phyloP scores from a whole-genome alignment of 2,797 vertebrate species.

The Ctenosaura bakeri region DNA sequence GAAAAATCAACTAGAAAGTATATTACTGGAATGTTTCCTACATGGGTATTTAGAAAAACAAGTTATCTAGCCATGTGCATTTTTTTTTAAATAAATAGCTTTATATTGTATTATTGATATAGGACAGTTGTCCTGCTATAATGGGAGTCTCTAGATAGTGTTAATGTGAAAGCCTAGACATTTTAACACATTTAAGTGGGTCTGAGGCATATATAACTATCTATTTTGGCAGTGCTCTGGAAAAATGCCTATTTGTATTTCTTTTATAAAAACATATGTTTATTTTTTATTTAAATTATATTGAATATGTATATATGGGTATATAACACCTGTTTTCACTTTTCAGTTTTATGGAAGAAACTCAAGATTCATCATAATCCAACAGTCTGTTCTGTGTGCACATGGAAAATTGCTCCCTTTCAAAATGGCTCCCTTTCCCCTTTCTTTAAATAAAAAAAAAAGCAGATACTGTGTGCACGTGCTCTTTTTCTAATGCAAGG shows the following conservation, averaged over 20 bases:
- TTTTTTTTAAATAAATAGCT: conserved; percentile 72
- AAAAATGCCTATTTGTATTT: conserved; percentile 84
- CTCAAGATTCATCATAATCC: conserved; percentile 46
- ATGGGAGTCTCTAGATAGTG: conserved; percentile 65
- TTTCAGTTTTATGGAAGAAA: conserved; percentile 76
- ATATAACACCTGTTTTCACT: conserved; percentile 81
- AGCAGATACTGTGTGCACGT: conserved; percentile 3
- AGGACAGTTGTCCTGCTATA: conserved; percentile 78
- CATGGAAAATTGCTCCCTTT: not conserved
- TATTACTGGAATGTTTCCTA: conserved; percentile 75
- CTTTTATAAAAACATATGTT: conserved; percentile 85
- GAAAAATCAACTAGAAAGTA: conserved; percentile 71
- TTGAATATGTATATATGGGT: conserved; percentile 79
- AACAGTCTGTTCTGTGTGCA: conserved; percentile 14
- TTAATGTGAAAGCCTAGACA: conserved; percentile 34
- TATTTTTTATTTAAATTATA: conserved; percentile 86
- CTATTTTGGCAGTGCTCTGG: conserved; percentile 82
- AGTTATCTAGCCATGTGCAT: conserved; percentile 27
- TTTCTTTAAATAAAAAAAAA: conserved; percentile 24
- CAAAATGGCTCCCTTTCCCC: conserved; percentile 23
- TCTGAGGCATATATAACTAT: conserved; percentile 75
- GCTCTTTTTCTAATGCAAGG: not conserved
- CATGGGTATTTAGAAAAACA: conserved; percentile 70
- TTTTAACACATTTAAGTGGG: conserved; percentile 75
- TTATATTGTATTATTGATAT: conserved; percentile 62